A percentile compares a stretch with the other conserved stretches of the same genome.
Evolutionary conservation across 2,888 invertebrate genomes (phyloP).

Genomic region (Pinctada fucata): DNA sequence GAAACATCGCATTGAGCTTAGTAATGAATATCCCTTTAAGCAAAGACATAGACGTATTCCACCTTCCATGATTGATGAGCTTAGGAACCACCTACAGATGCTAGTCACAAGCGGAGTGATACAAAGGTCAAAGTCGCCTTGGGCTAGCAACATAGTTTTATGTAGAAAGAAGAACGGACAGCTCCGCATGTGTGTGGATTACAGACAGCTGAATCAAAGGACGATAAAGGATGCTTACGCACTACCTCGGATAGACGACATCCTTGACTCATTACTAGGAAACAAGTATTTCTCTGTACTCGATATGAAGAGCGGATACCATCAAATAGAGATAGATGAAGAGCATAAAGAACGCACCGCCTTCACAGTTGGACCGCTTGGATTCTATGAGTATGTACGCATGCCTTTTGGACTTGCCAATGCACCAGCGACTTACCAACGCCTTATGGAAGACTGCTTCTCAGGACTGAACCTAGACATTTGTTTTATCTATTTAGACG

Average conservation of each 20-base stretch:
- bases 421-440: too few species aligned
- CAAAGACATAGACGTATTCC: constrained; percentile 26
- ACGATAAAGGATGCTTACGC: too few species aligned
- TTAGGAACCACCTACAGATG: constrained; percentile 26
- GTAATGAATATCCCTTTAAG: constrained; percentile 26
- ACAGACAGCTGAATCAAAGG: constrained; percentile 21
- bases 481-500: constrained; percentile 43
- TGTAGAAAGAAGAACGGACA: constrained; percentile 25
- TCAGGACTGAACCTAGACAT: constrained; percentile 27
- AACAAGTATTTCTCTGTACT: too few species aligned
- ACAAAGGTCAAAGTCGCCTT: constrained; percentile 16
- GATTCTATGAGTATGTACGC: too few species aligned
- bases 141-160: constrained; percentile 23
- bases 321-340: too few species aligned
- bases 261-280: too few species aligned
- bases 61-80: constrained; percentile 27
- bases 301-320: too few species aligned
- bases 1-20: constrained; percentile 26
- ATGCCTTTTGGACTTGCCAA: constrained; percentile 36
- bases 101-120: constrained; percentile 17
- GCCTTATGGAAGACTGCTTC: too few species aligned
- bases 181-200: constrained; percentile 34
- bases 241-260: too few species aligned
- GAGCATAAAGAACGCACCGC: too few species aligned
- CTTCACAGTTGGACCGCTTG: too few species aligned